Evolutionary conservation across 2,888 invertebrate species (phyloP).

Genomic region (Busseola fusca): DNA sequence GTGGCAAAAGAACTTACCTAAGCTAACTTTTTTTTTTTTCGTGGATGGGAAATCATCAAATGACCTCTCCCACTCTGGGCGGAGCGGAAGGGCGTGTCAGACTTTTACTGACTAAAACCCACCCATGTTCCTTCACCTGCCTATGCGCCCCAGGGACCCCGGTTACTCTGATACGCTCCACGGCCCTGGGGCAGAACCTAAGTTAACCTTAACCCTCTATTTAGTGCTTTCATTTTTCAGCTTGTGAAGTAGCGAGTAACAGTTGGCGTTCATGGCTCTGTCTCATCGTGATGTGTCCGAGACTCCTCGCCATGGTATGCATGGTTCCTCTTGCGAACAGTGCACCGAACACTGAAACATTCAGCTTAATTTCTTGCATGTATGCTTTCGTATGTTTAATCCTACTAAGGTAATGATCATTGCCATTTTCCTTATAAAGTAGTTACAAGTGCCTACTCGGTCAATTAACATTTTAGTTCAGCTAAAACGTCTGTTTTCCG

Average conservation of each 20-base stretch:
- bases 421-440: constrained; percentile 24
- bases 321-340: constrained; percentile 76
- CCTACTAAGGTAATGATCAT: constrained; percentile 69
- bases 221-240: constrained; percentile 63
- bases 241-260: constrained; percentile 83
- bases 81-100: no score
- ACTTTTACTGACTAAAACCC: no score
- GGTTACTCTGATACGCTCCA: no score
- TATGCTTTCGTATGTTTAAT: constrained; percentile 68
- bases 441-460: not conserved
- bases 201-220: not conserved
- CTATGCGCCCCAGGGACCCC: no score
- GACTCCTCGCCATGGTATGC: constrained; percentile 72
- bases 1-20: not conserved
- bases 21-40: no score
- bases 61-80: no score
- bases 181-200: no score
- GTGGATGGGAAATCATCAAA: no score
- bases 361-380: constrained; percentile 73
- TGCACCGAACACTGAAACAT: constrained; percentile 78
- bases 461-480: constrained; percentile 27
- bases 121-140: no score
- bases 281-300: constrained; percentile 72
- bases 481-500: not conserved
- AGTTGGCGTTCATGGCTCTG: constrained; percentile 77